Evolutionary conservation across 2,797 vertebrate genomes (phyloP).

Genomic region (Sebastiscus albofasciatus): DNA sequence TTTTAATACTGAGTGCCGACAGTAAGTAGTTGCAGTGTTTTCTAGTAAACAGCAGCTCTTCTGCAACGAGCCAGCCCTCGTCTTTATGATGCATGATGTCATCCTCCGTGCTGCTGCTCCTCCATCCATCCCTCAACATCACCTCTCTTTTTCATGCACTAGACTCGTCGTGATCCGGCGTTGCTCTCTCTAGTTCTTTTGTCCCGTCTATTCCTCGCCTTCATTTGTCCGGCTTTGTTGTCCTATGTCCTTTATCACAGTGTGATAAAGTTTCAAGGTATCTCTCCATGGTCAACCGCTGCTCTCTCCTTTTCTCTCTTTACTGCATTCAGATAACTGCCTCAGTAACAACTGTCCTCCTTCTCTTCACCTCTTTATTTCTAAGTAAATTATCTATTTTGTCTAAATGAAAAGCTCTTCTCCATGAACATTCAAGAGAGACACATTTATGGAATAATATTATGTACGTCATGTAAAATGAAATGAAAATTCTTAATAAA

Average conservation of each 20-base stretch:
- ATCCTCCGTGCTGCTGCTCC: background rate
- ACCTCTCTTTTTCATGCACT: background rate
- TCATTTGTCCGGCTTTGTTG: no score
- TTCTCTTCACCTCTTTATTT: background rate
- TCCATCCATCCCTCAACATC: background rate
- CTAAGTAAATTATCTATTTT: background rate
- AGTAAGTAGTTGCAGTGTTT: background rate
- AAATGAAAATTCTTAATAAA: background rate
- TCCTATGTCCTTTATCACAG: background rate
- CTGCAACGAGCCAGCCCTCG: background rate
- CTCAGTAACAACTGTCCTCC: background rate
- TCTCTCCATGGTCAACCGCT: background rate
- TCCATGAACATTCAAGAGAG: background rate
- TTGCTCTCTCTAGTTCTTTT: no score
- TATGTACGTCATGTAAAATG: background rate
- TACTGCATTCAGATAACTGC: background rate
- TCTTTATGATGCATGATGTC: background rate
- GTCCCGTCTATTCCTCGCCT: no score
- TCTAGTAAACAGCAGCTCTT: background rate
- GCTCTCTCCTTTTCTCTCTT: background rate
- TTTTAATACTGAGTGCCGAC: background rate
- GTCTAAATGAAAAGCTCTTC: background rate
- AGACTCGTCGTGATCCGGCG: no score
- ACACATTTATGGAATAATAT: background rate
- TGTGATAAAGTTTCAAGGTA: background rate